These are phyloP conservation scores for Portunus trituberculatus DNA, from an alignment of 1,140 invertebrate species.

Conservation along the genomic window DNA sequence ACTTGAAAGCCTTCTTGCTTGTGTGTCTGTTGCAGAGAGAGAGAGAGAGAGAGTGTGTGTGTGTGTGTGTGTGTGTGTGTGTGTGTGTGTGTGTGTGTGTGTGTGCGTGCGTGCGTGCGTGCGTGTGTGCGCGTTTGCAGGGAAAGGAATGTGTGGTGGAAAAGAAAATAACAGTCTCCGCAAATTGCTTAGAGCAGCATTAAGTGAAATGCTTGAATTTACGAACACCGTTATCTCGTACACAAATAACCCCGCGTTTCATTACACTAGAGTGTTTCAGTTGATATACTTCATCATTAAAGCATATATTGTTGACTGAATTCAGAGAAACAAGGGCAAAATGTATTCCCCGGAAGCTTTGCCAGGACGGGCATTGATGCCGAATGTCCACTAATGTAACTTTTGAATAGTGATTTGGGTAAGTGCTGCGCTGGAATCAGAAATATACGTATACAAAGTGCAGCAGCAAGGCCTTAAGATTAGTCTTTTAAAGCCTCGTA, in stretches of 20 bases:
- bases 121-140: background rate
- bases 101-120: background rate
- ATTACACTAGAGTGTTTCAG: background rate
- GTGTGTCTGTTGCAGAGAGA: background rate
- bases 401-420: background rate
- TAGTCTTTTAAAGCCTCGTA: too few species aligned
- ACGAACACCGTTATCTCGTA: background rate
- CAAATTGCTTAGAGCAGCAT: background rate
- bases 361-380: background rate
- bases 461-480: background rate
- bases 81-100: too few species aligned
- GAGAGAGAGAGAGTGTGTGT: background rate
- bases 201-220: background rate
- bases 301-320: background rate
- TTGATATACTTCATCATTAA: constrained; percentile 14
- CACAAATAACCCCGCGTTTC: background rate
- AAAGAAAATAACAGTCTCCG: constrained; percentile 8
- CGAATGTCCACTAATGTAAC: constrained; percentile 7
- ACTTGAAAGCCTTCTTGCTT: too few species aligned
- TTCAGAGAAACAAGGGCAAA: background rate
- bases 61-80: too few species aligned
- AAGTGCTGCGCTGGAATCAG: background rate
- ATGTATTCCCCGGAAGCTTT: background rate
- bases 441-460: background rate
- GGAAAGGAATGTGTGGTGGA: background rate